Evolutionary conservation across 92 coral and sea anemone genomes (phyloP), one percentile per base, ranked within the genome.

Genomic region (Epizoanthus rinbou): DNA sequence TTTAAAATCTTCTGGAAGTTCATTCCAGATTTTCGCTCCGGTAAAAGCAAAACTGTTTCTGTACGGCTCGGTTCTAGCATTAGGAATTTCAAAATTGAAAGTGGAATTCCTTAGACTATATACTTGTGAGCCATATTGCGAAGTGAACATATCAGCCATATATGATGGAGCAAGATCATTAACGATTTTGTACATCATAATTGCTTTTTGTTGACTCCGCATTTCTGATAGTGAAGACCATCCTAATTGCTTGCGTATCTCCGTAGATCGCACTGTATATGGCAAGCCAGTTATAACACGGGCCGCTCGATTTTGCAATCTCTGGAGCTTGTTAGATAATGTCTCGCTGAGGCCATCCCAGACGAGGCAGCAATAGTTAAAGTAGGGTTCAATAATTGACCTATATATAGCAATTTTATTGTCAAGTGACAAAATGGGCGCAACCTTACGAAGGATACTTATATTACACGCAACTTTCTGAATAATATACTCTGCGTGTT

Each of bases 361-460:
- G 33, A 86, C 86, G 22, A 86, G 72, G 71, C 89, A 68, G 69
- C 89, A 86, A 80, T 86, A 86, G 68, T 79, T 70, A 53, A 85
- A 85, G 33, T 85, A 73, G 4, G 86, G 86, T 39, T 83, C 80
- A 17, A 85, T 62, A 50, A 86, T 79, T 5, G 89, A 64, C 28
- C 83, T 79, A 73, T 86, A 86, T 57, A 86, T 79, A 45, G 53
- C 60, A 43, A 68, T 68, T 47, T 57, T 71, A 64, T n/a, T n/a
- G n/a, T n/a, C n/a, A n/a, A n/a, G n/a, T n/a, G n/a, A n/a, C n/a
- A n/a, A n/a, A n/a, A n/a, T n/a, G n/a, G n/a, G n/a, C n/a, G n/a
- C n/a, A n/a, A n/a, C n/a, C n/a, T n/a, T n/a, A n/a, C n/a, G n/a
- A n/a, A n/a, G n/a, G n/a, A n/a, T n/a, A n/a, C n/a, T n/a, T n/a